phyloP scores from a whole-genome alignment of 2,797 vertebrate genomes.

The Catostomus latipinnis region DNA sequence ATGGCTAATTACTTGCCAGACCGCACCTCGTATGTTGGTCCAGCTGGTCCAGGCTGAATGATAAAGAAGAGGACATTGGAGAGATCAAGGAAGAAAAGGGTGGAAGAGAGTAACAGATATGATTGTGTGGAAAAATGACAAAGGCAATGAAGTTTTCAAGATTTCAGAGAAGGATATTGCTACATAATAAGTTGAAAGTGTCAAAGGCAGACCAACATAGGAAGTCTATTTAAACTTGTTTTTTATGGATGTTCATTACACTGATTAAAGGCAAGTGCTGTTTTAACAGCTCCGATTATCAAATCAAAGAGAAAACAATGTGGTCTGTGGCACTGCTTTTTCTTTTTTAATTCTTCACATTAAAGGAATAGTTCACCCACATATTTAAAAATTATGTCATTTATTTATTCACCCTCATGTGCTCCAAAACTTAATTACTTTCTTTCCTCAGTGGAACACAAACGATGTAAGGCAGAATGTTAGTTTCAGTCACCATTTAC shows the following conservation, averaged over 20 bases:
- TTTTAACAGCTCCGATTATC: neutral
- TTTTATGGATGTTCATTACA: neutral
- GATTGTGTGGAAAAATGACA: neutral
- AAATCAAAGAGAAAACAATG: neutral
- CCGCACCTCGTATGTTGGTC: conserved; percentile 81
- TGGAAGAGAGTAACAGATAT: conserved; percentile 59
- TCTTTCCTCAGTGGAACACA: too few species aligned
- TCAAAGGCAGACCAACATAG: neutral
- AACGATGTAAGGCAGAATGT: too few species aligned
- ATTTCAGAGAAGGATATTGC: neutral
- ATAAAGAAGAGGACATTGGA: conserved; percentile 62
- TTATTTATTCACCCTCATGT: too few species aligned
- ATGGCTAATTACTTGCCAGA: conserved; percentile 83
- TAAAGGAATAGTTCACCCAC: neutral
- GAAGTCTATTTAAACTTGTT: neutral
- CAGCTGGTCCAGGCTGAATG: conserved; percentile 76
- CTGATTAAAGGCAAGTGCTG: neutral
- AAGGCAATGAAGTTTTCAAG: neutral
- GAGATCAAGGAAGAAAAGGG: conserved; percentile 37
- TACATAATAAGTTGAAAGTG: too few species aligned
- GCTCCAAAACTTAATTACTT: too few species aligned
- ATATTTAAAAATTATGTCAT: too few species aligned
- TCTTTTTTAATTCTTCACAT: neutral
- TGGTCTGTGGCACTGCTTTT: too few species aligned
- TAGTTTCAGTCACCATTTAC: too few species aligned